Evolutionary conservation across 1,140 invertebrate species (phyloP), one percentile per base, ranked within the genome.

Genomic region (Xylocopa sonorina): DNA sequence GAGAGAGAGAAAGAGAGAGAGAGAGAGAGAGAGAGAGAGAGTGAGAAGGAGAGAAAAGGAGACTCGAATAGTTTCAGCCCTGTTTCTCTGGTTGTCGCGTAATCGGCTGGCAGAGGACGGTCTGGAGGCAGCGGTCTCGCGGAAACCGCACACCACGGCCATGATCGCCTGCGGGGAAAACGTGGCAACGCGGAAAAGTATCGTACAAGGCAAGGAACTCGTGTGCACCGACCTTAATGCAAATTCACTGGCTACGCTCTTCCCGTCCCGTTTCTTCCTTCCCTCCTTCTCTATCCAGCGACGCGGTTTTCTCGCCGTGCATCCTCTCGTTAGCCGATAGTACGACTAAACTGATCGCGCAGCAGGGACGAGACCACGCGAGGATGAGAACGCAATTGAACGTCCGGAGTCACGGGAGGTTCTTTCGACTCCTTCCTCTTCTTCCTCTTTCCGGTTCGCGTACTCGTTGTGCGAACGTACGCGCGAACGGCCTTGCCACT

Each of bases 141-240:
- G 78, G 75, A 88, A 85, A 87, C 78, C 78, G 68, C 77, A 75
- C 80, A 80, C 67, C 86, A 77, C 41, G 77, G 78, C 71, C 85
- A 85, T 86, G 87, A 88, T 88, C 78, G 86, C 81, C 80, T 64
- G 81, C 80, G 85, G 83, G 82, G 80, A 86, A 88, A 83, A 84
- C 75, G 84, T 82, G 71, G 83, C 76, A 84, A 83, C 77, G 79
- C 86, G 82, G 87, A 87, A 87, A 82, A 81, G 75, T 58, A 85
- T 50, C 60, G 58, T 41, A 50, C 69, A 76, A 78, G 77, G 55
- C 78, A 50, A 83, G 80, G 82, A 84, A 78, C 78, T 58, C 67
- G 43, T 29, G 76, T 64, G 75, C 66, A 50, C 74, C 81, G 75
- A 83, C 66, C 78, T 86, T 82, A 87, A 88, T 87, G 88, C 87